Evolutionary conservation across 1,140 invertebrate genomes (phyloP).

Genomic region (Drosophila paulistorum): DNA sequence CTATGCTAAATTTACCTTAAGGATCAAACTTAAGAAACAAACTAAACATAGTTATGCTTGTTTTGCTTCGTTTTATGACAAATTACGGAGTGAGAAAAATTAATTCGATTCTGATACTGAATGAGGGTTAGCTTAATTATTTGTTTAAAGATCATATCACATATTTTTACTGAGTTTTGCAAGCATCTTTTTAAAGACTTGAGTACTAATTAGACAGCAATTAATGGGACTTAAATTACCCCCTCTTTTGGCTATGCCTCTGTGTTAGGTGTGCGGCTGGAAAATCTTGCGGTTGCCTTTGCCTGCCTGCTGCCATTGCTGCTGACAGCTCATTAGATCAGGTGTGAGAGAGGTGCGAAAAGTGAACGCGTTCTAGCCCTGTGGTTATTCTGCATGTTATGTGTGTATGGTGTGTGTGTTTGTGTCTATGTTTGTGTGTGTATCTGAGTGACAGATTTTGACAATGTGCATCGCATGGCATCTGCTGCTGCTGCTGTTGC

Average conservation of each 20-base stretch:
- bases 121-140: too few relatives aligned
- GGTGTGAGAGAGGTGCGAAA: slow-evolving; percentile 36
- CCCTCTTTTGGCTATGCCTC: background rate
- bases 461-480: slow-evolving; percentile 53
- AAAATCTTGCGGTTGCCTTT: slow-evolving; percentile 60
- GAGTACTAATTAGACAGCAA: too few relatives aligned
- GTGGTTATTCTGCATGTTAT: slow-evolving; percentile 16
- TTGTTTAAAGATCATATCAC: too few relatives aligned
- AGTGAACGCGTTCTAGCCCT: slow-evolving; percentile 7
- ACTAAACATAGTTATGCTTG: too few relatives aligned
- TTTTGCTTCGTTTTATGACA: too few relatives aligned
- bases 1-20: too few relatives aligned
- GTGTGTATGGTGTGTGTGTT: slow-evolving; percentile 27
- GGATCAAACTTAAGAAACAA: too few relatives aligned
- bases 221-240: too few relatives aligned
- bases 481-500: slow-evolving; percentile 38
- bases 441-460: slow-evolving; percentile 61
- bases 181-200: too few relatives aligned
- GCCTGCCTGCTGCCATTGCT: slow-evolving; percentile 41
- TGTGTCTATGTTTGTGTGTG: slow-evolving; percentile 20
- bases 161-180: too few relatives aligned
- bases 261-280: slow-evolving; percentile 16
- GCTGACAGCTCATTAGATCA: slow-evolving; percentile 58
- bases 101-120: too few relatives aligned
- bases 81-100: too few relatives aligned